Evolutionary conservation across 2,888 invertebrate genomes (phyloP).

Genomic region (Meteorus cinctellus): DNA sequence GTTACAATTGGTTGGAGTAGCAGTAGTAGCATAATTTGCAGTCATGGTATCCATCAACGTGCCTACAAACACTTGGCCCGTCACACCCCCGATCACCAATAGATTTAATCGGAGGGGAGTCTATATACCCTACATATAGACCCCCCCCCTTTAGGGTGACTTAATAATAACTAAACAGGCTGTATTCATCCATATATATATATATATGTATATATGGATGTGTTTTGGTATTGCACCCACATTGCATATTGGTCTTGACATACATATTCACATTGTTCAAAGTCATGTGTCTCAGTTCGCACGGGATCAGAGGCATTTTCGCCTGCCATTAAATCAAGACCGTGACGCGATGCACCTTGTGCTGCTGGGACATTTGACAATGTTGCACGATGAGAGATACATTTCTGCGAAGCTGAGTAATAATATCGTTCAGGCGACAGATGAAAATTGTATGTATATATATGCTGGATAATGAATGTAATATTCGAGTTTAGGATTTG

Average conservation of each 20-base stretch:
- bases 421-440: neutral
- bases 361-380: slow-evolving; percentile 23
- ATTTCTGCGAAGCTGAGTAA: neutral
- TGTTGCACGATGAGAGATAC: slow-evolving; percentile 15
- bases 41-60: slow-evolving; percentile 22
- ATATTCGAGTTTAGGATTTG: too few relatives aligned
- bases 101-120: slow-evolving; percentile 50
- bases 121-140: slow-evolving; percentile 32
- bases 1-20: slow-evolving; percentile 5
- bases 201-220: neutral
- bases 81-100: slow-evolving; percentile 58
- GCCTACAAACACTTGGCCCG: slow-evolving; percentile 18
- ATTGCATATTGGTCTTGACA: slow-evolving; percentile 39
- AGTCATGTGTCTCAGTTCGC: slow-evolving; percentile 66
- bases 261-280: slow-evolving; percentile 32
- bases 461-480: neutral
- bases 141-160: slow-evolving; percentile 61
- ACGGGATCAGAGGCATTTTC: slow-evolving; percentile 45
- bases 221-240: slow-evolving; percentile 46
- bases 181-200: slow-evolving; percentile 47
- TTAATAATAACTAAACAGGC: slow-evolving; percentile 68
- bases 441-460: neutral
- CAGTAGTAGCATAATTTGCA: slow-evolving; percentile 3
- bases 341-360: slow-evolving; percentile 32
- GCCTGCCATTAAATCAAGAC: slow-evolving; percentile 24